Evolutionary conservation across 2,797 vertebrate species (phyloP).

Genomic region (Rhinella marina): DNA sequence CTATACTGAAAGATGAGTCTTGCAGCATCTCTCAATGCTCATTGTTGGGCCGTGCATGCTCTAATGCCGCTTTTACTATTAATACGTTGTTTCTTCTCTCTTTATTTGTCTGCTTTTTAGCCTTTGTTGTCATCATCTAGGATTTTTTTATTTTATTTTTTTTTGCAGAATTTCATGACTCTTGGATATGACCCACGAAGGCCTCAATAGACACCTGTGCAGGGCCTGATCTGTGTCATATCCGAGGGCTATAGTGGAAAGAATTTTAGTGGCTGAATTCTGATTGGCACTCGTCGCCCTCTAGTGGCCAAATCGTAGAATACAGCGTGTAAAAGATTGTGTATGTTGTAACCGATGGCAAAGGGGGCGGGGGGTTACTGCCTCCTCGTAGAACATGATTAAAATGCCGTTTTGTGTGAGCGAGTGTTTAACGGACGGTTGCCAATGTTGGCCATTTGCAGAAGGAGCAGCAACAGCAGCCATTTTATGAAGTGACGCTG

Average conservation of each 20-base stretch:
- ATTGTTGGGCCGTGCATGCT: not conserved
- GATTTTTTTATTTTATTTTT: no score
- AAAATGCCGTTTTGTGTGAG: constrained; percentile 27
- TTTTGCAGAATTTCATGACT: not conserved
- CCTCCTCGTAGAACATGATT: not conserved
- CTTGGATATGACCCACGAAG: not conserved
- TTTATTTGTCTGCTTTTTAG: constrained; percentile 4
- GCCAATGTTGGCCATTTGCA: constrained; percentile 66
- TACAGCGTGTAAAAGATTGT: not conserved
- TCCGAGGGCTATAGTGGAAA: constrained; percentile 3
- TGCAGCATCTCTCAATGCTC: constrained; percentile 13
- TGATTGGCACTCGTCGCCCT: not conserved
- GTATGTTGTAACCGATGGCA: not conserved
- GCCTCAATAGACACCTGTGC: not conserved
- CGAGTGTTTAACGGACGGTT: constrained; percentile 45
- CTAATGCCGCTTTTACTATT: constrained; percentile 27
- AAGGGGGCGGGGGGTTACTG: not conserved
- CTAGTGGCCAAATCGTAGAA: constrained; percentile 7
- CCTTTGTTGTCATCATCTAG: not conserved
- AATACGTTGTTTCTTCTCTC: constrained; percentile 20
- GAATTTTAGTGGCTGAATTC: not conserved
- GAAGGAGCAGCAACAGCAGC: constrained; percentile 79
- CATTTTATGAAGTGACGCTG: constrained; percentile 68
- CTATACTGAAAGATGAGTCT: not conserved
- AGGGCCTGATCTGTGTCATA: not conserved